Evolutionary conservation across 1,140 invertebrate genomes (phyloP), one percentile per base, ranked within the genome.

Genomic region (Drosophila varians): DNA sequence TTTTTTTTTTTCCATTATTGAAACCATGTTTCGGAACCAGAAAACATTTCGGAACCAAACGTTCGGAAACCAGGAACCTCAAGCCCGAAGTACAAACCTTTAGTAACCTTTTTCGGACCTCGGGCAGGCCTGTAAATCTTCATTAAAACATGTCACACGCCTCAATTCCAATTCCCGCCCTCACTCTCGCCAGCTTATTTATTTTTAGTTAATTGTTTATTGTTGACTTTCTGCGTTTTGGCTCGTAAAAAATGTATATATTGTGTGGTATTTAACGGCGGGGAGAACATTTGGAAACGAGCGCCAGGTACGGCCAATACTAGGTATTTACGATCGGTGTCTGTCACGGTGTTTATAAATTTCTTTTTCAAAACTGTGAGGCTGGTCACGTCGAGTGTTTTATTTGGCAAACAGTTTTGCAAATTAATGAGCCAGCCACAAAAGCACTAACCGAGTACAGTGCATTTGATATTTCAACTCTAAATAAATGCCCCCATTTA

Each of bases 201-300:
- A 45, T 66, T 60, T 68, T 71, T 60, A 61, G 60, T 58, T 71
- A 71, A 48, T 72, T 47, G 68, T 60, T 71, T 61, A 68, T 64
- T 25, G 46, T 53, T 62, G 56, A 61, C 56, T 61, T 28, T 52
- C 42, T 68, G 11, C 12, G 19, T 38, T 38, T 52, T 31, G 54
- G 9, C 21, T 71, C 46, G 43, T 70, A 70, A 57, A 70, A 71
- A 51, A 49, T 38, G 34, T 26, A 25, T 45, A 45, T 34, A 14
- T 46, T 21, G 19, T 46, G 31, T 4, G 46, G 49, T 28, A 19
- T 28, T 68, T 55, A 47, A 47, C 69, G 65, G 34, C 68, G 65
- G 34, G 61, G 36, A 16, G 36, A 31, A 60, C 53, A 58, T 49
- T 47, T 57, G 45, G 21, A 40, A n/a, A 42, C 23, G 16, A 42